Percentiles rank a stretch among this genome's conserved stretches.
Conservation (phyloP, 1,140 invertebrate species). For the Micrasema longulum region DNA sequence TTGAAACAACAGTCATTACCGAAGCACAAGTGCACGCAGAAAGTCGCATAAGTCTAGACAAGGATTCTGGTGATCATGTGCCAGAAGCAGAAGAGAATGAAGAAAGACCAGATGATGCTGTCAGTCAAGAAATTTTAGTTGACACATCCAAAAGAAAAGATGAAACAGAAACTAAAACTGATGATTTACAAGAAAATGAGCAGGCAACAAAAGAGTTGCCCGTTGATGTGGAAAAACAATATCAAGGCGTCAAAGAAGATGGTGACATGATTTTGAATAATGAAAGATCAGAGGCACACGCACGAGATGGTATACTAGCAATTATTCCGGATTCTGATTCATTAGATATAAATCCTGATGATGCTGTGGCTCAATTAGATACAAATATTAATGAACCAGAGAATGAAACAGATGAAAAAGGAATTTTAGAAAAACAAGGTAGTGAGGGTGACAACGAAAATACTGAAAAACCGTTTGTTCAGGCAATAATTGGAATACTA, state of each 20-base stretch:
- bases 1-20: constrained; percentile 65
- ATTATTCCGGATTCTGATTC: constrained; percentile 51
- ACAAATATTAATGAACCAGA: constrained; percentile 5
- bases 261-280: constrained; percentile 30
- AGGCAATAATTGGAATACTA: constrained; percentile 51
- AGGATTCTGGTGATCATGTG: constrained; percentile 18
- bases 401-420: constrained; percentile 7
- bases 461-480: constrained; percentile 39
- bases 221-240: constrained; percentile 17
- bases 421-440: constrained; percentile 31
- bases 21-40: constrained; percentile 66
- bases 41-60: constrained; percentile 44
- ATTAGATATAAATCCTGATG: constrained; percentile 34
- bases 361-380: constrained; percentile 1
- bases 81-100: not conserved
- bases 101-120: too few relatives aligned
- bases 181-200: constrained; percentile 20
- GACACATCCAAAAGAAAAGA: constrained; percentile 26
- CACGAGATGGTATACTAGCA: constrained; percentile 48
- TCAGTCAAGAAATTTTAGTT: constrained; percentile 20
- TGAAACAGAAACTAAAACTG: constrained; percentile 9
- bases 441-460: constrained; percentile 42
- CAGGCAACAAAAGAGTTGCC: not conserved
- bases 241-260: constrained; percentile 44
- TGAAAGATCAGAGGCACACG: constrained; percentile 32